These are phyloP conservation scores for Salticus scenicus DNA, from an alignment of 2,888 invertebrate species.

Conservation along the genomic window DNA sequence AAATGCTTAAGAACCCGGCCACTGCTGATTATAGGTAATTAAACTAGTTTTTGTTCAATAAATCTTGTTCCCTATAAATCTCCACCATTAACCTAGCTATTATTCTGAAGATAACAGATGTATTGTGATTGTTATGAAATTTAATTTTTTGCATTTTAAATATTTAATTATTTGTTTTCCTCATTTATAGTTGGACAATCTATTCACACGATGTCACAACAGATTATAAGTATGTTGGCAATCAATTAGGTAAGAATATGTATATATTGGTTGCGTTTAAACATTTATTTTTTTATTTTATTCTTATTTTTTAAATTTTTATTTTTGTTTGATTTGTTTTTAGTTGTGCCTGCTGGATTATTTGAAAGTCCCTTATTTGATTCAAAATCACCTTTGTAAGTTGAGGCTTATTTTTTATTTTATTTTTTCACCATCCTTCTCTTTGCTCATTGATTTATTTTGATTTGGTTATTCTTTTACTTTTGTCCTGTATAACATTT, in stretches of 20 bases:
- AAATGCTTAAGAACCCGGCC: conserved; percentile 50
- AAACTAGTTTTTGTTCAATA: no score
- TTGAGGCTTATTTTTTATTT: conserved; percentile 1
- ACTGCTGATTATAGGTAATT: conserved; percentile 50
- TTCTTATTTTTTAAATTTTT: not conserved
- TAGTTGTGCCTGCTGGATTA: conserved; percentile 77
- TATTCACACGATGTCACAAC: conserved; percentile 62
- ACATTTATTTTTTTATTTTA: no score
- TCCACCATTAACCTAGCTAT: no score
- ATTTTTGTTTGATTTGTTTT: not conserved
- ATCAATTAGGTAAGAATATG: conserved; percentile 71
- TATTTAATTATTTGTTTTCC: not conserved
- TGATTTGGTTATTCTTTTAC: no score
- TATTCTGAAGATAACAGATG: no score
- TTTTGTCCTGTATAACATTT: no score
- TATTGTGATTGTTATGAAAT: no score
- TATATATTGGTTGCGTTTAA: no score
- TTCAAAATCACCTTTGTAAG: conserved; percentile 77
- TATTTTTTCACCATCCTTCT: no score
- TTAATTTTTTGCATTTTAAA: not conserved
- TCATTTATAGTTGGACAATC: conserved; percentile 64
- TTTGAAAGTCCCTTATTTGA: conserved; percentile 77
- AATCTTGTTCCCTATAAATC: no score
- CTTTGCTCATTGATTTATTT: no score
- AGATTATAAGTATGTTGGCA: conserved; percentile 71